Percentiles rank a stretch among this genome's conserved stretches.
These are phyloP conservation scores for Timema podura DNA, from an alignment of 2,888 invertebrate species.

Conservation along the genomic window DNA sequence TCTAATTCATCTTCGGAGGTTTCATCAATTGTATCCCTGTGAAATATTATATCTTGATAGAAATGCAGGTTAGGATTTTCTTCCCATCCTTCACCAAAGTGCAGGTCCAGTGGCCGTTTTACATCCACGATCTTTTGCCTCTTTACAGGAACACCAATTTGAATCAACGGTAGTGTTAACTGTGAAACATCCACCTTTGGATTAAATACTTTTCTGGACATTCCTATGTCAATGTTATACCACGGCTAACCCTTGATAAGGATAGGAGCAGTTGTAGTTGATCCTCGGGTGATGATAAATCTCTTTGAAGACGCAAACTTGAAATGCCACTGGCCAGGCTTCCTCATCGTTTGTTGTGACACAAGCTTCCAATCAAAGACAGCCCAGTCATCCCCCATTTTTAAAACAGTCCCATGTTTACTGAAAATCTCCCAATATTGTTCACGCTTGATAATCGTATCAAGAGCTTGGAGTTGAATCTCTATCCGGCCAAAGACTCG, in stretches of 20 bases:
- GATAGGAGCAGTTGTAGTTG: not conserved
- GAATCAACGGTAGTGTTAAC: no score
- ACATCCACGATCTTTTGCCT: no score
- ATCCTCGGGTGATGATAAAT: not conserved
- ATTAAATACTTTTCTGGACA: not conserved
- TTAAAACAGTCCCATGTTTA: not conserved
- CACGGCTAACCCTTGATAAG: not conserved
- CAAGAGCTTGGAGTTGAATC: not conserved
- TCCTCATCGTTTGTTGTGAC: not conserved
- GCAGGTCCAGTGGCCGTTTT: no score
- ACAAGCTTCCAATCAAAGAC: not conserved
- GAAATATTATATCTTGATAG: no score
- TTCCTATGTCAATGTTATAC: no score
- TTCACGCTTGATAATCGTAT: constrained; percentile 4
- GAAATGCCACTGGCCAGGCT: not conserved
- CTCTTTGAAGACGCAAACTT: not conserved
- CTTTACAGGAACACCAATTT: no score
- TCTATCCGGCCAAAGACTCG: not conserved
- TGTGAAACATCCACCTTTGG: no score
- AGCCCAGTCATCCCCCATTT: no score
- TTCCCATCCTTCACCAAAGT: no score
- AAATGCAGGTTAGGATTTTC: no score
- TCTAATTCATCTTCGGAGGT: no score
- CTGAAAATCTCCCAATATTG: not conserved
- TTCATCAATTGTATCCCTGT: no score